phyloP scores from a whole-genome alignment of 30 jellyfish, hydroid and myxozoan species.

The Hydractinia symbiolongicarpus region DNA sequence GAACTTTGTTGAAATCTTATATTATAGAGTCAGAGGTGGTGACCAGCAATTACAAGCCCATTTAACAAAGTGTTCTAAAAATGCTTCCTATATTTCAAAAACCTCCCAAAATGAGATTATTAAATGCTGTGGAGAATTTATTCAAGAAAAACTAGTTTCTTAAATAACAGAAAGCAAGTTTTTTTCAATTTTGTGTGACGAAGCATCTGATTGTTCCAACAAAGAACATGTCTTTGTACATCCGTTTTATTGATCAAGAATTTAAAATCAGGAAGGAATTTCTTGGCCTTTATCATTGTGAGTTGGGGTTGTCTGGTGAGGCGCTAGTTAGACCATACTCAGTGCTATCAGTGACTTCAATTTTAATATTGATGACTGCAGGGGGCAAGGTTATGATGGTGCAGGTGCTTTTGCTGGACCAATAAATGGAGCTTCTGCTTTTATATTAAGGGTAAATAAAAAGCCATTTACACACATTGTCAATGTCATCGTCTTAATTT shows the following conservation, averaged over 20 bases:
- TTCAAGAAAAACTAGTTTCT: too few species aligned
- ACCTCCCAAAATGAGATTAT: too few species aligned
- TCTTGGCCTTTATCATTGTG: conserved; percentile 38
- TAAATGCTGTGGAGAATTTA: too few species aligned
- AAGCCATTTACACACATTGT: conserved; percentile 53
- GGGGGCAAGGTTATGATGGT: conserved; percentile 76
- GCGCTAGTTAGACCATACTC: conserved; percentile 19
- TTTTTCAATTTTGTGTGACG: neutral
- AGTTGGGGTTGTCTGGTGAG: conserved; percentile 48
- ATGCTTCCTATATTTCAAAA: conserved; percentile 48
- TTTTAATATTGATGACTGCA: conserved; percentile 31
- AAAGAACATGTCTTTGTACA: conserved; percentile 38
- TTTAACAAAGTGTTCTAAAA: conserved; percentile 2
- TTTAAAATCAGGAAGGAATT: conserved; percentile 36
- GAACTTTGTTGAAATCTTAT: conserved; percentile 19
- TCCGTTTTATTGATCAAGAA: conserved; percentile 17
- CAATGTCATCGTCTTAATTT: conserved; percentile 51
- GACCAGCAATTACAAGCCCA: conserved; percentile 20
- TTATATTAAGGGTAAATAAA: conserved; percentile 25
- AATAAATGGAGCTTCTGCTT: conserved; percentile 21
- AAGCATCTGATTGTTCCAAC: conserved; percentile 24
- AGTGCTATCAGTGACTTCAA: conserved; percentile 22
- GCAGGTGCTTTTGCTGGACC: conserved; percentile 67
- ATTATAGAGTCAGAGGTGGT: conserved; percentile 21
- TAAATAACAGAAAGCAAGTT: too few species aligned